Evolutionary conservation across 2,888 invertebrate species (phyloP), one percentile per base, ranked within the genome.

Genomic region (Polydrusus cervinus): DNA sequence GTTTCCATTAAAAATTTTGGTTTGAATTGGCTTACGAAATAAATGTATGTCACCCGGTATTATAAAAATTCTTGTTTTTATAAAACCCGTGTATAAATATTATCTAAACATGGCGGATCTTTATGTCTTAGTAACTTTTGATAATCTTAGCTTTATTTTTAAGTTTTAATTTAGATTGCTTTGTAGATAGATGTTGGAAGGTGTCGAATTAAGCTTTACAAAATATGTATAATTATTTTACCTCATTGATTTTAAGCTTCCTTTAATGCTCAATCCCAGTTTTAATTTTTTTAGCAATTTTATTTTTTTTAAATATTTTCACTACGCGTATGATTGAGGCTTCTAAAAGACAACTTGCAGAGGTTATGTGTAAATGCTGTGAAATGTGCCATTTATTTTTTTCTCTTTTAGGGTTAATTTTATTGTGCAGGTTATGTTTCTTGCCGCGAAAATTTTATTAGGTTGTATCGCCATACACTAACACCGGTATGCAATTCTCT

Each of bases 341-440:
- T 62, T 60, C 30, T 38, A 60, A 60, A 60, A 60, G 57, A 53
- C 53, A 25, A 53, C 14, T 16, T 66, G 6, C 14, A 66, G 51
- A 51, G 34, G 18, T 49, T 14, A 45, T 66, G 51, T 10, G 53
- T 20, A 25, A 40, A 25, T 84, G 87, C 86, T 87, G 87, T 87
- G 86, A 87, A 85, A 83, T 84, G 87, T 87, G 87, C 87, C 87
- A 87, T 87, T 84, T 85, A 80, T 76, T 77, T 80, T 47, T 14
- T 65, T 38, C 51, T 53, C 20, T 62, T 62, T 65, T 60, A 67
- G 57, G 25, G 20, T 51, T 40, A 25, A 62, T 18, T 20, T 57
- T 57, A n/a, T 45, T 43, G 16, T 25, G 66, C 57, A 66, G 57
- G 34, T 40, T 53, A 38, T 40, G 47, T 43, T 57, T 68, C 16